A percentile compares a stretch with the other conserved stretches of the same genome.
Conservation (phyloP, 2,113 vertebrate genomes). For the Phycodurus eques region DNA sequence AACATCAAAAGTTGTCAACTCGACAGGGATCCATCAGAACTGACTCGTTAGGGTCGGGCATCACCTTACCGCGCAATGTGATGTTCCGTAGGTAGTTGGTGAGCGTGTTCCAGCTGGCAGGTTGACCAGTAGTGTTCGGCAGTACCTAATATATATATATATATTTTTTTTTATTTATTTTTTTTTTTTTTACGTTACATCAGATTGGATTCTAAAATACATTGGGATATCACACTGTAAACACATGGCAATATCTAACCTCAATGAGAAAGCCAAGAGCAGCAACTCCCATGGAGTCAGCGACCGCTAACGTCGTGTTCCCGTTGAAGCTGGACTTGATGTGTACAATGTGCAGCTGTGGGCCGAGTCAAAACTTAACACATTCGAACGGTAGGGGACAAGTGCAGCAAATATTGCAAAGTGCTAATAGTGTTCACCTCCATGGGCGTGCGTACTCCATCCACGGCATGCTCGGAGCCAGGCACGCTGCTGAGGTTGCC, state of each 20-base stretch:
- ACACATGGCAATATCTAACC: conserved; percentile 17
- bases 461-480: conserved; percentile 68
- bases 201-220: neutral
- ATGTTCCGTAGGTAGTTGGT: conserved; percentile 48
- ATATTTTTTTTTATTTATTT: neutral
- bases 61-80: conserved; percentile 27
- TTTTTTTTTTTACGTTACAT: neutral
- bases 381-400: no score
- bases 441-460: conserved; percentile 63
- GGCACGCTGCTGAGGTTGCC: conserved; percentile 40
- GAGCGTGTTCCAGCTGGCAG: conserved; percentile 57
- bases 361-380: neutral
- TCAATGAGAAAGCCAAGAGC: conserved; percentile 62
- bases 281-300: conserved; percentile 55
- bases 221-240: neutral
- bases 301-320: neutral
- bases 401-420: neutral
- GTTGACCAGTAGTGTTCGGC: conserved; percentile 16
- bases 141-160: conserved; percentile 1
- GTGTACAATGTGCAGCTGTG: conserved; percentile 74
- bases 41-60: neutral
- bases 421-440: conserved; percentile 51
- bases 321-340: conserved; percentile 31
- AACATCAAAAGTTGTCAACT: neutral
- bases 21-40: neutral